Evolutionary conservation across 2,113 vertebrate species (phyloP).

Genomic region (Ginglymostoma cirratum): DNA sequence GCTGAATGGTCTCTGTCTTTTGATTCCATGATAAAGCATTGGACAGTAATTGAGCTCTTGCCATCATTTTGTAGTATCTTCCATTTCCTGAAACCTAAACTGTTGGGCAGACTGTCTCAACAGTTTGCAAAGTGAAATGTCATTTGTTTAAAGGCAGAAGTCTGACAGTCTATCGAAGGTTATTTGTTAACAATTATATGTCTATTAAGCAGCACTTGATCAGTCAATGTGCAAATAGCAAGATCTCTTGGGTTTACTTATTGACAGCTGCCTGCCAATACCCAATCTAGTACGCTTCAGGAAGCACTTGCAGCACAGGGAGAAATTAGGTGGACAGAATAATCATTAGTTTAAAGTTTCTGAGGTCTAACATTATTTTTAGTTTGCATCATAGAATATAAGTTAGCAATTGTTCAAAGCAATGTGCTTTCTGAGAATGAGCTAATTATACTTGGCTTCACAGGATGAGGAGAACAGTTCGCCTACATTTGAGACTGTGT

Average conservation of each 20-base stretch:
- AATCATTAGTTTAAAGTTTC: conserved; percentile 34
- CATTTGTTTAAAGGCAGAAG: conserved; percentile 63
- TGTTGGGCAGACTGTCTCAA: background rate
- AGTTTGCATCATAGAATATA: conserved; percentile 18
- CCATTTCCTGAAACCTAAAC: background rate
- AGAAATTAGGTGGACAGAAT: conserved; percentile 54
- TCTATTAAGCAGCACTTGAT: conserved; percentile 98
- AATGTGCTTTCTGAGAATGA: background rate
- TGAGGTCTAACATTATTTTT: conserved; percentile 30
- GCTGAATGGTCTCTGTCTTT: background rate
- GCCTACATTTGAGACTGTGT: background rate
- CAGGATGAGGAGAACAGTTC: background rate
- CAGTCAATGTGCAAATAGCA: conserved; percentile 81
- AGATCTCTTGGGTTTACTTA: conserved; percentile 72
- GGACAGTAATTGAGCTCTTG: background rate
- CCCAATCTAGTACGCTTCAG: conserved; percentile 70
- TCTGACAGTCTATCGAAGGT: conserved; percentile 79
- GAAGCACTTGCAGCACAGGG: conserved; percentile 49
- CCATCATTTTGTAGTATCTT: background rate
- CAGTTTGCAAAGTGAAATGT: conserved; percentile 66
- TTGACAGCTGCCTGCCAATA: conserved; percentile 86
- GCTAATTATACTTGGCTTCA: conserved; percentile 2
- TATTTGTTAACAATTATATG: conserved; percentile 99
- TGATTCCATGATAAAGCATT: background rate
- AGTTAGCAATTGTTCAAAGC: background rate